Evolutionary conservation across 2,113 vertebrate species (phyloP).

Genomic region (Aegithalos caudatus): DNA sequence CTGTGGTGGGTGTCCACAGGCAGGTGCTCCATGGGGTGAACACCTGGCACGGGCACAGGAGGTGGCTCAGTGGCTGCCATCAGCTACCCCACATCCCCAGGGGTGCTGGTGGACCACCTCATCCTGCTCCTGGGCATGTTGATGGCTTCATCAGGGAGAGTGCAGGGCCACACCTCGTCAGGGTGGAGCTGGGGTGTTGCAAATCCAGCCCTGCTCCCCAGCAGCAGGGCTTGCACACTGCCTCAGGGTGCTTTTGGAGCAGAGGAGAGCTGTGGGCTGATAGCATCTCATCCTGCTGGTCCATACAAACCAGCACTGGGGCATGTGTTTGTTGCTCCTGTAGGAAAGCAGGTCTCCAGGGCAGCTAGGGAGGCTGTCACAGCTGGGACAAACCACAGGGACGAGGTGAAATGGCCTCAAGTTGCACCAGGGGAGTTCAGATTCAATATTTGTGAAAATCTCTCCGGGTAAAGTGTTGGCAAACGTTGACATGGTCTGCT

Average conservation of each 20-base stretch:
- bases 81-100: neutral
- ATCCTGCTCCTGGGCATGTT: rapidly evolving
- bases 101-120: rapidly evolving
- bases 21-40: neutral
- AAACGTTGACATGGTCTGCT: too few species aligned
- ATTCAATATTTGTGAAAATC: neutral
- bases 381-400: neutral
- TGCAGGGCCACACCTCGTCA: neutral
- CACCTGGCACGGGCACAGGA: neutral
- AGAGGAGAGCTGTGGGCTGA: neutral
- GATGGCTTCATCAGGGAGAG: neutral
- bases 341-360: neutral
- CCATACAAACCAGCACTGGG: neutral
- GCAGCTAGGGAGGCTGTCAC: neutral
- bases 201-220: neutral
- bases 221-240: neutral
- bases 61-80: neutral
- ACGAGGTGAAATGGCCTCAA: neutral
- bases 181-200: neutral
- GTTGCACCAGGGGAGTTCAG: neutral
- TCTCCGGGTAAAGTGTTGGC: neutral
- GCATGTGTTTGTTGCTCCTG: neutral
- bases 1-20: neutral
- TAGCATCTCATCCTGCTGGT: neutral
- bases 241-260: rapidly evolving